phyloP scores from a whole-genome alignment of 30 jellyfish, hydroid and myxozoan genomes.

The Aurelia sp. region DNA sequence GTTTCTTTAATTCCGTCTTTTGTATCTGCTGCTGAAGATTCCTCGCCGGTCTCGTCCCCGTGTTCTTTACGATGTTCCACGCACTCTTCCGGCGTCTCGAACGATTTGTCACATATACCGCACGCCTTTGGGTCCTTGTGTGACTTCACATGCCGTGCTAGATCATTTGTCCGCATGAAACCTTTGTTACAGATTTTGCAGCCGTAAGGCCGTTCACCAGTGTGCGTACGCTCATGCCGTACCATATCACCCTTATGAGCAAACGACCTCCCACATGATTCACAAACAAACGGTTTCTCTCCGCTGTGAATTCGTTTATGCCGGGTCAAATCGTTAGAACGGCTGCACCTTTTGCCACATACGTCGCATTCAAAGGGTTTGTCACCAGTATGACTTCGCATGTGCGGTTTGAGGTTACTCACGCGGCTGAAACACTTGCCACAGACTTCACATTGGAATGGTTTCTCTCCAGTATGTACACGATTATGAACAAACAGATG shows the following conservation, averaged over 20 bases:
- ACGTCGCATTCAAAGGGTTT: slow-evolving; percentile 64
- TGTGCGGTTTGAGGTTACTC: slow-evolving; percentile 84
- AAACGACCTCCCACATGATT: slow-evolving; percentile 52
- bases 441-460: slow-evolving; percentile 87
- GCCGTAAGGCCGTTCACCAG: slow-evolving; percentile 75
- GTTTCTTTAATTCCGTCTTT: neutral
- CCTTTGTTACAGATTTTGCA: slow-evolving; percentile 60
- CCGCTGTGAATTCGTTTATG: slow-evolving; percentile 80
- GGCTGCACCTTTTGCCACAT: slow-evolving; percentile 75
- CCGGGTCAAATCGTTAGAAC: slow-evolving; percentile 64
- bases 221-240: slow-evolving; percentile 72
- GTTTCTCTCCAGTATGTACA: slow-evolving; percentile 93
- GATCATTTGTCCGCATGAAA: slow-evolving; percentile 65
- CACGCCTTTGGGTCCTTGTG: slow-evolving; percentile 60
- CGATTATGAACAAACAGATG: slow-evolving; percentile 85
- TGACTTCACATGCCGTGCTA: slow-evolving; percentile 60
- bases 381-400: slow-evolving; percentile 86
- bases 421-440: slow-evolving; percentile 88
- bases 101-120: slow-evolving; percentile 42
- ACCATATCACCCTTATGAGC: slow-evolving; percentile 76
- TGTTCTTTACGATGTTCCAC: slow-evolving; percentile 57
- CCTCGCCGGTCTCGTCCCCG: slow-evolving; percentile 25
- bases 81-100: slow-evolving; percentile 37
- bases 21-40: neutral
- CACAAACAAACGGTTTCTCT: slow-evolving; percentile 68